phyloP scores from a whole-genome alignment of 2,797 vertebrate species.

The Megaceryle alcyon region DNA sequence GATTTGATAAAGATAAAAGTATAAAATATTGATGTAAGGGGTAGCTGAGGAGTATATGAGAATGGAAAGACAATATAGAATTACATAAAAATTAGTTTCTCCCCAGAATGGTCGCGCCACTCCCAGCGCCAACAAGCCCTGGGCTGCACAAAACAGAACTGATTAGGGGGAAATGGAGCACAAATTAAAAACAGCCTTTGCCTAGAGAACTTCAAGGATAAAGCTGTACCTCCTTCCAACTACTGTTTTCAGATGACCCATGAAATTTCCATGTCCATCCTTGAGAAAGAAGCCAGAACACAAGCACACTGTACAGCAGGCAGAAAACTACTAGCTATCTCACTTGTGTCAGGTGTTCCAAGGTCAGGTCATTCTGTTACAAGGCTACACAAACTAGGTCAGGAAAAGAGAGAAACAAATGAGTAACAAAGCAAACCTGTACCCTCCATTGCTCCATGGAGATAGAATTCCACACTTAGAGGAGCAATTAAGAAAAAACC shows the following conservation, averaged over 20 bases:
- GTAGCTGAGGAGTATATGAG: background rate
- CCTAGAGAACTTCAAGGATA: background rate
- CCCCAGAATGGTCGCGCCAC: background rate
- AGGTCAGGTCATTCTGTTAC: background rate
- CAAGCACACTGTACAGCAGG: background rate
- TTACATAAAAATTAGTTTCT: background rate
- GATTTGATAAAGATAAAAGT: background rate
- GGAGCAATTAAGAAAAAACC: background rate
- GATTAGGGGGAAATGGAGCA: accelerated
- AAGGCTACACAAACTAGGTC: background rate
- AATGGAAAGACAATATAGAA: background rate
- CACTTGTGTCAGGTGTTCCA: background rate
- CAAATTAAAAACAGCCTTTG: background rate
- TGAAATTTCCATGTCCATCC: background rate
- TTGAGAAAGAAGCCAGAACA: background rate
- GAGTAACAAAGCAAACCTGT: background rate
- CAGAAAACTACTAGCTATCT: background rate
- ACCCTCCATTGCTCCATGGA: background rate
- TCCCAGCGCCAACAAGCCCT: background rate
- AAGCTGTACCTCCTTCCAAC: background rate
- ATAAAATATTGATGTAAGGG: background rate
- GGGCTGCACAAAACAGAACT: background rate
- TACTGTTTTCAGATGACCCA: background rate
- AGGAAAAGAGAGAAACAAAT: background rate
- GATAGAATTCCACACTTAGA: background rate